phyloP scores from a whole-genome alignment of 1,140 invertebrate species.

The Acromyrmex echinatior region DNA sequence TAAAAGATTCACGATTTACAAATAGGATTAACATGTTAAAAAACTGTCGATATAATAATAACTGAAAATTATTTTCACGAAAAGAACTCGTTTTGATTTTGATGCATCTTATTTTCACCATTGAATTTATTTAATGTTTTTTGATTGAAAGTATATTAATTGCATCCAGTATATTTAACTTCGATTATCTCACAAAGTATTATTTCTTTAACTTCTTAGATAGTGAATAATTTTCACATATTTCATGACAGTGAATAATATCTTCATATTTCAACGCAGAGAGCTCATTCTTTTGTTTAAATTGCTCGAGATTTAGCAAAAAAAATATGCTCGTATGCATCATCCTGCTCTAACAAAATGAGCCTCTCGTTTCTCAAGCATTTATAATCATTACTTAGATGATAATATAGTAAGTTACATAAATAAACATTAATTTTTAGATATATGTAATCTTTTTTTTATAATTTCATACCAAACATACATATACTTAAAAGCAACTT shows the following conservation, averaged over 20 bases:
- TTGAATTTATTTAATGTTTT: not conserved
- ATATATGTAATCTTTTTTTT: not conserved
- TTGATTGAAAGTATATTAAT: not conserved
- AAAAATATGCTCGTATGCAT: conserved; percentile 1
- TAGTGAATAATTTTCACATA: conserved; percentile 23
- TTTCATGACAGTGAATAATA: conserved; percentile 49
- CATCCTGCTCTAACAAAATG: not conserved
- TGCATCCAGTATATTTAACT: not conserved
- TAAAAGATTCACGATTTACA: too few species aligned
- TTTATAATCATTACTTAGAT: not conserved
- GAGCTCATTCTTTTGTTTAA: not conserved
- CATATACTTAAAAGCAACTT: not conserved
- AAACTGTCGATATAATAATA: too few species aligned
- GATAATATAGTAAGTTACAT: not conserved
- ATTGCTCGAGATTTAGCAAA: conserved; percentile 24
- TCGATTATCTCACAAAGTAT: not conserved
- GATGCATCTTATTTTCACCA: too few species aligned
- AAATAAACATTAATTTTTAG: not conserved
- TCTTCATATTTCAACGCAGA: conserved; percentile 18
- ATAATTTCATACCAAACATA: not conserved
- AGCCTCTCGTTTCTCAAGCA: not conserved
- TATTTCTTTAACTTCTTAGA: conserved; percentile 4
- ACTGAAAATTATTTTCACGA: too few species aligned
- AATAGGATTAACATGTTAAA: too few species aligned
- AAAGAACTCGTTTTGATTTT: too few species aligned